Evolutionary conservation across 2,113 vertebrate species (phyloP).

Genomic region (Oreamnos americanus): DNA sequence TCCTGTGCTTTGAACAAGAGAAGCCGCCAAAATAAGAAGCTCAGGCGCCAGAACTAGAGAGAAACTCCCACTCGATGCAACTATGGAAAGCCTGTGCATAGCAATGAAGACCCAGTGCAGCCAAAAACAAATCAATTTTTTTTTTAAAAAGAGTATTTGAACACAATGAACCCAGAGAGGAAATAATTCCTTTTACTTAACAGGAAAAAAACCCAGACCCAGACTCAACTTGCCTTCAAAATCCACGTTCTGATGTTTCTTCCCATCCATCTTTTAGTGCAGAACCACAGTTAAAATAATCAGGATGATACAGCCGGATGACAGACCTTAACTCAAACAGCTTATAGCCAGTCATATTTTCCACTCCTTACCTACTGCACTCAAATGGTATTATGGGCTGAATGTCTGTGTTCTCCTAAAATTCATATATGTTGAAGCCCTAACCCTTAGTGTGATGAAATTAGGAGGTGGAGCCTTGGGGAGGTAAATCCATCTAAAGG

Average conservation of each 20-base stretch:
- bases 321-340: not conserved
- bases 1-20: not conserved
- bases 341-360: not conserved
- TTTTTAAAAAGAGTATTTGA: no score
- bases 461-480: not conserved
- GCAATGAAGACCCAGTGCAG: not conserved
- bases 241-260: not conserved
- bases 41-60: not conserved
- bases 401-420: not conserved
- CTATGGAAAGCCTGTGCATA: not conserved
- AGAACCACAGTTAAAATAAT: not conserved
- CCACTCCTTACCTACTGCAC: not conserved
- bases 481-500: not conserved
- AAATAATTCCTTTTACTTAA: not conserved
- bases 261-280: not conserved
- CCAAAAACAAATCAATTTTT: not conserved
- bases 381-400: not conserved
- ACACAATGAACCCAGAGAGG: not conserved
- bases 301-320: not conserved
- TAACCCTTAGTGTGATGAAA: not conserved
- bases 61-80: not conserved
- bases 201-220: not conserved
- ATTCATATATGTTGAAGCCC: not conserved
- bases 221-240: not conserved
- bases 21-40: accelerated